Percentiles rank a stretch among this genome's conserved stretches.
phyloP scores from a whole-genome alignment of 2,113 vertebrate species.

The Upupa epops region DNA sequence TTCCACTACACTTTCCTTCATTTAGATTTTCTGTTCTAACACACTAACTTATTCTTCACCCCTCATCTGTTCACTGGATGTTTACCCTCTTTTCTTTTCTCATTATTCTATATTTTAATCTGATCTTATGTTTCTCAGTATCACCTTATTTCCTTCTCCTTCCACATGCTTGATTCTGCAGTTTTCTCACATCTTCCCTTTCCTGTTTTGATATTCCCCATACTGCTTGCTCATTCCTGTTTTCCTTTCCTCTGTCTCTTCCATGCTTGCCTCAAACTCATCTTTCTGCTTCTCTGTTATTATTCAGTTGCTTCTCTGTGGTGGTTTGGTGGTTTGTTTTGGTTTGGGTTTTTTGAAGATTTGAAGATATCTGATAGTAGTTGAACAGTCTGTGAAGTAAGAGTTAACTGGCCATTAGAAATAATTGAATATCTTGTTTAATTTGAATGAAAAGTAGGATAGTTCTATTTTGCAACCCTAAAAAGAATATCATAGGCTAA shows the following conservation, averaged over 20 bases:
- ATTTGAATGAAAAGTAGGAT: not conserved
- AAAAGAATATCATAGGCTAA: not conserved
- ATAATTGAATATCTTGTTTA: not conserved
- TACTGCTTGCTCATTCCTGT: not conserved
- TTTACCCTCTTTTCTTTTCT: not conserved
- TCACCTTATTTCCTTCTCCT: not conserved
- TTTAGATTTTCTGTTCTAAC: not conserved
- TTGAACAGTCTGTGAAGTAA: not conserved
- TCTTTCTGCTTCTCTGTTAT: not conserved
- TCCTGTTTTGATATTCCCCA: not conserved
- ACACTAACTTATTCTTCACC: not conserved
- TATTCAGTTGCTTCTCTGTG: not conserved
- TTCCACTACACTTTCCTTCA: not conserved
- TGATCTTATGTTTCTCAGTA: not conserved
- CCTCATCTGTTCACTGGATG: not conserved
- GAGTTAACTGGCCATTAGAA: not conserved
- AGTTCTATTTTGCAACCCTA: not conserved
- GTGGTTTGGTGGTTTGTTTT: too few species aligned
- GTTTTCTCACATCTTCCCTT: not conserved
- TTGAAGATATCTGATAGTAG: not conserved
- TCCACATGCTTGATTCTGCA: rapidly evolving
- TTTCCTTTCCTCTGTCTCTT: not conserved
- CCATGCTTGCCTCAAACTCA: not conserved
- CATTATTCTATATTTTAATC: not conserved
- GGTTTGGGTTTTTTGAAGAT: not conserved